Conservation (phyloP, 2,888 invertebrate species). For the Scelioninae gen. 1 region DNA sequence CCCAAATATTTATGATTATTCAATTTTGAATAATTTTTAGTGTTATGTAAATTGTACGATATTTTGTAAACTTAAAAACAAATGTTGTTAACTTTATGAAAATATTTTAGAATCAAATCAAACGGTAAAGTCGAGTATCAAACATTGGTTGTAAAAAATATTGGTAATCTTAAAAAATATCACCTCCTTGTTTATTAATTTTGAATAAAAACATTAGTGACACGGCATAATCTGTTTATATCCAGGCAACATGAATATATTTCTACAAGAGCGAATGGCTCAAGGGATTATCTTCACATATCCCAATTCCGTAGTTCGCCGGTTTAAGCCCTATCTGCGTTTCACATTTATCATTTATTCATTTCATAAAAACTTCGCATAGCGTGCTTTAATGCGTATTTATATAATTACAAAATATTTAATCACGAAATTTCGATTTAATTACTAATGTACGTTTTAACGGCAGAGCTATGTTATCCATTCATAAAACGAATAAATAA, state of each 20-base stretch:
- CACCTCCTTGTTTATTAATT: not conserved
- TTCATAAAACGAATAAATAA: not conserved
- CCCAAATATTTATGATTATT: too few relatives aligned
- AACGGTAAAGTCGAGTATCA: too few relatives aligned
- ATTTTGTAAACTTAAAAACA: too few relatives aligned
- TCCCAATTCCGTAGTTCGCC: constrained; percentile 42
- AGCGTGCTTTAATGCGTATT: not conserved
- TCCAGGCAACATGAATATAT: constrained; percentile 43
- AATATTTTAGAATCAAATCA: too few relatives aligned
- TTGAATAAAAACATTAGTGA: constrained; percentile 13
- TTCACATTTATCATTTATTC: constrained; percentile 44
- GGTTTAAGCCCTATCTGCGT: constrained; percentile 44
- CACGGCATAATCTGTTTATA: constrained; percentile 51
- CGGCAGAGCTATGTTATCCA: not conserved
- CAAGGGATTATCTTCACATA: constrained; percentile 57
- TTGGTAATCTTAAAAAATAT: too few relatives aligned
- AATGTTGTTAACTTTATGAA: too few relatives aligned
- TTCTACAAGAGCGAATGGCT: constrained; percentile 44
- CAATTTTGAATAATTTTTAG: too few relatives aligned
- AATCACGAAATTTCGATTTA: not conserved
- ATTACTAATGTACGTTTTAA: not conserved
- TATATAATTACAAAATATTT: not conserved
- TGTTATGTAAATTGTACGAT: too few relatives aligned
- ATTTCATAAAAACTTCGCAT: constrained; percentile 13
- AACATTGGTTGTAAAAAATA: too few relatives aligned